Percentiles rank a stretch among this genome's conserved stretches.
Conservation (phyloP, 2,888 invertebrate genomes). For the Epistrophe grossulariae region DNA sequence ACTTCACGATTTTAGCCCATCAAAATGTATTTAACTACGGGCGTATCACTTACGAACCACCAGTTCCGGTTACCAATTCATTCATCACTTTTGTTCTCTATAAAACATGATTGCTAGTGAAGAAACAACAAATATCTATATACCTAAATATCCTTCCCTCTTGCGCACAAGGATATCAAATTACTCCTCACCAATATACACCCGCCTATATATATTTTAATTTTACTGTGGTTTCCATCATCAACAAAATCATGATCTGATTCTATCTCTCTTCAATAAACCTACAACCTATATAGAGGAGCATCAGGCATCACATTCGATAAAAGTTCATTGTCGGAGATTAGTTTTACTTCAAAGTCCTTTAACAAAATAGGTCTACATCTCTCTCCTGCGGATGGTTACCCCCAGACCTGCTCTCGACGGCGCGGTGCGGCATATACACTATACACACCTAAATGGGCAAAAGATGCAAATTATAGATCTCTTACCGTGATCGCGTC, state of each 20-base stretch:
- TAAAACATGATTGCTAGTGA: conserved; percentile 9
- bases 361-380: conserved; percentile 51
- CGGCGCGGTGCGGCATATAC: not conserved
- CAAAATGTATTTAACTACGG: conserved; percentile 35
- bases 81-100: conserved; percentile 52
- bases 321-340: conserved; percentile 58
- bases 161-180: conserved; percentile 59
- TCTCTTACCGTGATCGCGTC: conserved; percentile 63
- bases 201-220: conserved; percentile 14
- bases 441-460: conserved; percentile 29
- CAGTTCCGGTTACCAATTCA: conserved; percentile 72
- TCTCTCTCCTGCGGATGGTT: not conserved
- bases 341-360: conserved; percentile 58
- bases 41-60: conserved; percentile 68
- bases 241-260: conserved; percentile 5
- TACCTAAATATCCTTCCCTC: conserved; percentile 21
- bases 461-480: conserved; percentile 67
- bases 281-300: not conserved
- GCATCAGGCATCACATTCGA: conserved; percentile 56
- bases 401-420: not conserved
- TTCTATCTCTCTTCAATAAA: not conserved
- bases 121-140: not conserved
- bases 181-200: conserved; percentile 46
- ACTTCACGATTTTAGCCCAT: not conserved
- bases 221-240: conserved; percentile 20